Evolutionary conservation across 2,797 vertebrate species (phyloP).

Genomic region (Rhabdophis nuchalis): DNA sequence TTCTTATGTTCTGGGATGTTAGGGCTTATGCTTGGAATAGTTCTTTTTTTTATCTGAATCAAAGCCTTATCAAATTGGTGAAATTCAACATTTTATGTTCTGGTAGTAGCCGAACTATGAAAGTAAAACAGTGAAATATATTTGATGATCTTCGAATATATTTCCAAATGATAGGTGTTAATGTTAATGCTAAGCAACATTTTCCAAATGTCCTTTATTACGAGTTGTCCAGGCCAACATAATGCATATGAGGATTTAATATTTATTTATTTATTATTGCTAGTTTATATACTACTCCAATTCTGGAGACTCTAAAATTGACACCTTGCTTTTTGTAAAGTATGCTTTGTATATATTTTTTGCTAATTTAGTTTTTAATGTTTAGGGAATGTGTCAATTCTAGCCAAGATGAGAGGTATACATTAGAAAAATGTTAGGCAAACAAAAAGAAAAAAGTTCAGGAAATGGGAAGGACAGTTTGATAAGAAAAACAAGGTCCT

Average conservation of each 20-base stretch:
- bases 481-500: not conserved
- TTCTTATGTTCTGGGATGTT: not conserved
- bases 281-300: not conserved
- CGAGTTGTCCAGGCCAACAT: not conserved
- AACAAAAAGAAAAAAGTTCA: not conserved
- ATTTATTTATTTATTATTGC: not conserved
- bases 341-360: not conserved
- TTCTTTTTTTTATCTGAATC: not conserved
- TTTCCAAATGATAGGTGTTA: not conserved
- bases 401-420: not conserved
- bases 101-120: not conserved
- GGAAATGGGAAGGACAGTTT: not conserved
- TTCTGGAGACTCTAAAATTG: not conserved
- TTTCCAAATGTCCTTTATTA: not conserved
- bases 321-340: not conserved
- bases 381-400: not conserved
- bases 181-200: not conserved
- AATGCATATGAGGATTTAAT: not conserved
- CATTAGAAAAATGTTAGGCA: not conserved
- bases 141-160: not conserved
- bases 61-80: not conserved
- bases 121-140: not conserved
- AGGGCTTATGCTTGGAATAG: not conserved
- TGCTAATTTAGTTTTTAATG: not conserved
- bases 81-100: not conserved